Percentiles rank a stretch among this genome's conserved stretches.
Conservation (phyloP, 2,113 vertebrate species). For the Vulpes vulpes region DNA sequence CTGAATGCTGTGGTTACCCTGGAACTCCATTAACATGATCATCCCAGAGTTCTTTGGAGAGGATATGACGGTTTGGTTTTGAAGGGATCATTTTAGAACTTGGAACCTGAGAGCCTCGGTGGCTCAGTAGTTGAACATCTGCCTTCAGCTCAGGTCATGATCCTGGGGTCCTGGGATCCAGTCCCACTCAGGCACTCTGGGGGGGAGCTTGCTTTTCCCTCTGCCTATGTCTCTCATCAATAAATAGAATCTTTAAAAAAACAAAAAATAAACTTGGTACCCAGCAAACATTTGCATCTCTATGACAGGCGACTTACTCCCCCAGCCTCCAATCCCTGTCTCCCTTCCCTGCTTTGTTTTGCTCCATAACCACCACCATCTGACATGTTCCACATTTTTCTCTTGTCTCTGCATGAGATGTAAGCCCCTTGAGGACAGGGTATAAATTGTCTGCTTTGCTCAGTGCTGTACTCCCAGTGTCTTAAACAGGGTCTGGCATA, state of each 20-base stretch:
- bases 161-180: too few relatives aligned
- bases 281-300: background rate
- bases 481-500: background rate
- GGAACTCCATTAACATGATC: background rate
- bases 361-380: background rate
- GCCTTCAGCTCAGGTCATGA: too few relatives aligned
- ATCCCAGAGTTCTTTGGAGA: background rate
- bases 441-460: background rate
- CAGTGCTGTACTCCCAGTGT: background rate
- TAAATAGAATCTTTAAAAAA: too few relatives aligned
- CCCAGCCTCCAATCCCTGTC: background rate
- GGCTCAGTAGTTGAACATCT: too few relatives aligned
- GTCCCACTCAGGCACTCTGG: too few relatives aligned
- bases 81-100: conserved; percentile 2
- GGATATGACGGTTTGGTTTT: background rate
- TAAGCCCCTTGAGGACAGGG: background rate
- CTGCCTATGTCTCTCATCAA: too few relatives aligned
- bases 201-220: too few relatives aligned
- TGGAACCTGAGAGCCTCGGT: background rate
- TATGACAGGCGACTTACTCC: background rate
- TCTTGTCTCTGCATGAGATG: background rate
- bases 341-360: background rate
- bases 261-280: background rate
- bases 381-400: background rate
- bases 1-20: background rate